phyloP scores from a whole-genome alignment of 2,113 vertebrate genomes.

The Cranoglanis bouderius region DNA sequence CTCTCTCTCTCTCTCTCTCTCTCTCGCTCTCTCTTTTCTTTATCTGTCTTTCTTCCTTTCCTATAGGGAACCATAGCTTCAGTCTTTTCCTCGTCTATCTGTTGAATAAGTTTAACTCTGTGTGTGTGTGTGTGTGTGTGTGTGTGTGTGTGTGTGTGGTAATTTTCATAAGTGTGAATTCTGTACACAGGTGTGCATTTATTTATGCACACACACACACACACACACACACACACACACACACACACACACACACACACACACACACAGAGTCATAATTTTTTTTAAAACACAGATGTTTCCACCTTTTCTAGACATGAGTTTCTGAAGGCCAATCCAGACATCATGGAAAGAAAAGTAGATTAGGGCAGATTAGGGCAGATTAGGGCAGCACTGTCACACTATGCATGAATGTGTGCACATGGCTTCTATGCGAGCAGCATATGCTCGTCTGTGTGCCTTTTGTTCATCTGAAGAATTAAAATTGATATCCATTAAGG shows the following conservation, averaged over 20 bases:
- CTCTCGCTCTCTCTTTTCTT: too few relatives aligned
- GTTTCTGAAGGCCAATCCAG: background rate
- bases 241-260: background rate
- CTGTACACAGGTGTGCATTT: background rate
- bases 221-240: background rate
- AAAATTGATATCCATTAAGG: background rate
- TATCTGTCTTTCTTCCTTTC: too few relatives aligned
- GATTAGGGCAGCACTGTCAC: background rate
- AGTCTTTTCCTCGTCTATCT: background rate
- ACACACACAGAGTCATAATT: background rate
- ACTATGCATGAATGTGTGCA: background rate
- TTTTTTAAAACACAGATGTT: background rate
- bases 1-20: too few relatives aligned
- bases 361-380: too few relatives aligned
- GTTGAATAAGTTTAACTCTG: background rate
- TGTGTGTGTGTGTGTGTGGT: background rate
- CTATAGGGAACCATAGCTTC: too few relatives aligned
- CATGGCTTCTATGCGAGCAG: background rate
- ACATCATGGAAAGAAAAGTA: background rate
- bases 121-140: constrained; percentile 7
- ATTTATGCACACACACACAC: too few relatives aligned
- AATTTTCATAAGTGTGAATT: background rate
- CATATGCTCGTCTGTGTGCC: background rate
- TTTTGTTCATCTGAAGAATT: background rate
- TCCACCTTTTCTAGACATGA: background rate